phyloP scores from a whole-genome alignment of 2,113 vertebrate species.

The Mystacornis crossleyi region DNA sequence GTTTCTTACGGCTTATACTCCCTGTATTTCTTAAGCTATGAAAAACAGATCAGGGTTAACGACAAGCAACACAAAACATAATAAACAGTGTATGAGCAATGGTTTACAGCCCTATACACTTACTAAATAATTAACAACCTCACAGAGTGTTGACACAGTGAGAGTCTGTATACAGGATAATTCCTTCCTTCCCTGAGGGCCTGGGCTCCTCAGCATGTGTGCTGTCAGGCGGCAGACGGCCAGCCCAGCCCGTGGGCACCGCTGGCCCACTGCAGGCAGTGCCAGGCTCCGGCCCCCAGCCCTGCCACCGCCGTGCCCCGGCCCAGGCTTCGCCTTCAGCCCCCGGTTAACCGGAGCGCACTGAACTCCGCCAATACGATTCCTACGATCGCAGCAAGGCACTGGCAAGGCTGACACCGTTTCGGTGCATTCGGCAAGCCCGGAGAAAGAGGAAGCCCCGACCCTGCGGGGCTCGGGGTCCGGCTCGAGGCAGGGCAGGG shows the following conservation, averaged over 20 bases:
- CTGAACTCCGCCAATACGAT: fast-evolving
- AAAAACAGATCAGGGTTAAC: neutral
- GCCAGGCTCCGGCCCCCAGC: neutral
- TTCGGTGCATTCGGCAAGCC: neutral
- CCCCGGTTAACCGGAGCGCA: neutral
- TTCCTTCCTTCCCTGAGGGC: neutral
- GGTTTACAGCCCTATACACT: neutral
- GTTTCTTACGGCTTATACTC: neutral
- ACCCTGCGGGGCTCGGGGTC: neutral
- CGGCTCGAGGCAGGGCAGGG: neutral
- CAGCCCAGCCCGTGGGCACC: neutral
- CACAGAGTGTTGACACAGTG: fast-evolving
- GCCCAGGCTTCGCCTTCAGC: neutral
- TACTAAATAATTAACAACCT: neutral
- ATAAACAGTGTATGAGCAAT: neutral
- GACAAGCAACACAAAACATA: neutral
- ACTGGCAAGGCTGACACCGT: neutral
- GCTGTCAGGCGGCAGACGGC: fast-evolving
- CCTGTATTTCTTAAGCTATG: neutral
- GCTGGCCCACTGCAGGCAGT: neutral
- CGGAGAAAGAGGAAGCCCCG: neutral
- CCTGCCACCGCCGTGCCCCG: neutral
- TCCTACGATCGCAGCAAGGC: neutral
- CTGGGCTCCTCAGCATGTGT: neutral
- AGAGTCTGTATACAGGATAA: fast-evolving